Percentiles rank a stretch among this genome's conserved stretches.
Evolutionary conservation across 2,888 invertebrate genomes (phyloP).

Genomic region (Drosophila multiciliata): DNA sequence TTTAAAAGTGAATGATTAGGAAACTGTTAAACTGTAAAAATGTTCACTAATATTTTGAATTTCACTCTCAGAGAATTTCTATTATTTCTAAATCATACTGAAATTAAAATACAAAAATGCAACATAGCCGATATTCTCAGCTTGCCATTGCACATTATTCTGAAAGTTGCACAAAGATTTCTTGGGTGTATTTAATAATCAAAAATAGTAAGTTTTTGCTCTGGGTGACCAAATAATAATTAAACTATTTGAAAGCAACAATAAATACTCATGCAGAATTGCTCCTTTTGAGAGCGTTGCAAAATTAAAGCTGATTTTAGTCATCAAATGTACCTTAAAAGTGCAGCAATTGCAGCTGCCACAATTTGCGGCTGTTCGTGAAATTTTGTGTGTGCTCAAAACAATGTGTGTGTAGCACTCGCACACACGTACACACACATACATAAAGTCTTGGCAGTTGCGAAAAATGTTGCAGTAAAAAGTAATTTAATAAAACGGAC

Average conservation of each 20-base stretch:
- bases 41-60: not conserved
- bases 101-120: not conserved
- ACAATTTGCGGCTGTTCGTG: constrained; percentile 19
- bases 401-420: constrained; percentile 15
- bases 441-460: not conserved
- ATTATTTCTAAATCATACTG: not conserved
- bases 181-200: not conserved
- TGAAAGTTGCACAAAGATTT: not conserved
- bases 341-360: constrained; percentile 29
- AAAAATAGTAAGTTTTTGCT: too few species aligned
- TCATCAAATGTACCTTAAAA: not conserved
- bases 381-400: not conserved
- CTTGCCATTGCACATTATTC: not conserved
- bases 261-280: not conserved
- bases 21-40: not conserved
- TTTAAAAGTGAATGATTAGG: not conserved
- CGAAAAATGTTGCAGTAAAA: constrained; percentile 14
- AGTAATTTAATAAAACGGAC: constrained; percentile 22
- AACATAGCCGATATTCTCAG: not conserved
- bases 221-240: not conserved
- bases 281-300: not conserved
- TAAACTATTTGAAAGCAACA: not conserved
- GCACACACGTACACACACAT: not conserved
- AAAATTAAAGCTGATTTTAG: constrained; percentile 36
- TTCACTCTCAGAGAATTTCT: not conserved